Evolutionary conservation across 2,888 invertebrate genomes (phyloP), one percentile per base, ranked within the genome.

Genomic region (Galerucella nymphaeae): DNA sequence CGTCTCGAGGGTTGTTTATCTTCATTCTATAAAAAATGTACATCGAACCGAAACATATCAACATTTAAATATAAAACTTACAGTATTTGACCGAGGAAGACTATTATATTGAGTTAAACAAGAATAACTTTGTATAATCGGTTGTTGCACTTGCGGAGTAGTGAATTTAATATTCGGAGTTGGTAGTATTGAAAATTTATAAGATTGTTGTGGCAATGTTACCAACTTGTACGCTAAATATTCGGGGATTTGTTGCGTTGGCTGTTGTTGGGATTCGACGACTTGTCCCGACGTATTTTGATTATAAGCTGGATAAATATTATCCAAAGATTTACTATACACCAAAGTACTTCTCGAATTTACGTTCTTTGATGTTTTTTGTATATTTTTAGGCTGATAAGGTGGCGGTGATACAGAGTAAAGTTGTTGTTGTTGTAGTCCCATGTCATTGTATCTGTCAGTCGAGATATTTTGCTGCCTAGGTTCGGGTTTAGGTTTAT

Each of bases 161-260:
- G 84, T 82, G 73, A 85, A 86, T 77, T 86, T 86, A 48, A 84
- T 70, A 76, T 81, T 85, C 30, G 85, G 81, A 61, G 80, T 72
- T 6, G 80, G 67, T 23, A 83, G 81, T 41, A 82, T 71, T 20
- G 83, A 71, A 77, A 85, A 85, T 76, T 85, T 85, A 74, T 84
- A 85, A 65, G 80, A 83, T 67, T 81, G 78, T 67, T 77, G 76
- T 16, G 75, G 74, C 18, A 74, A 65, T 55, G 70, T 75, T 41
- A 81, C 77, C 66, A 82, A 62, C 74, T 83, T 83, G 73, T 70
- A 79, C 18, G 77, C 72, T 20, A 76, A 70, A 64, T 79, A 66
- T n/a, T 80, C 76, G 53, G 74, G 79, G 10, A 76, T 73, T 64
- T 78, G 77, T 65, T 79, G 79, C 41, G 77, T 77, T 41, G 71